Evolutionary conservation across 2,888 invertebrate genomes (phyloP), one percentile per base, ranked within the genome.

Genomic region (Leptinotarsa rubiginosa): DNA sequence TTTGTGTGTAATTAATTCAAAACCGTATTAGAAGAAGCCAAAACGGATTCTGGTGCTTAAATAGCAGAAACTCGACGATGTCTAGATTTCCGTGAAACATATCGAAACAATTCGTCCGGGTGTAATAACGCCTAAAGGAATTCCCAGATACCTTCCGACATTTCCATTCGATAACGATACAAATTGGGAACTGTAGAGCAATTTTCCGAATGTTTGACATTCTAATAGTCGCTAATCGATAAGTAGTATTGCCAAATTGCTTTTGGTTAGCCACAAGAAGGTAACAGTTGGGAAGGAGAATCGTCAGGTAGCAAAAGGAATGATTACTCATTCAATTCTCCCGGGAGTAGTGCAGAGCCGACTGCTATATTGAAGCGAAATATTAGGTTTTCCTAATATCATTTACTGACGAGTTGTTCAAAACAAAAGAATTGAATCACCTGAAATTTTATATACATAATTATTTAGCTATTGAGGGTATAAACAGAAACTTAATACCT

Each of bases 201-300:
- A 74, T 74, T 74, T 74, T 54, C 67, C 47, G 70, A 74, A 70
- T 71, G 74, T 74, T 74, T 70, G 71, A 71, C 74, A 74, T 74
- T 74, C 71, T 74, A 71, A 74, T 74, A 71, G 71, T 74, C 65
- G 74, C 70, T 74, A 74, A 74, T 74, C 74, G 74, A 74, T 67
- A 47, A 68, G 74, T n/a, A 74, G 65, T 47, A 71, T 71, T 69
- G 68, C 69, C 56, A 47, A 56, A 69, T 56, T 69, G 69, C 56
- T 69, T 68, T 69, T 13, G 69, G 69, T 69, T 56, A 47, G 22
- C 56, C 69, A 56, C 52, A 47, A 56, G 52, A 68, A 54, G 68
- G 54, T 59, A 47, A 16, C 31, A 25, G 56, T 22, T 12, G 56
- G 13, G 22, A 22, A 22, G 41, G 69, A 62, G 62, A 25, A n/a